phyloP scores from a whole-genome alignment of 2,797 vertebrate genomes.

The Sebastolobus alascanus region DNA sequence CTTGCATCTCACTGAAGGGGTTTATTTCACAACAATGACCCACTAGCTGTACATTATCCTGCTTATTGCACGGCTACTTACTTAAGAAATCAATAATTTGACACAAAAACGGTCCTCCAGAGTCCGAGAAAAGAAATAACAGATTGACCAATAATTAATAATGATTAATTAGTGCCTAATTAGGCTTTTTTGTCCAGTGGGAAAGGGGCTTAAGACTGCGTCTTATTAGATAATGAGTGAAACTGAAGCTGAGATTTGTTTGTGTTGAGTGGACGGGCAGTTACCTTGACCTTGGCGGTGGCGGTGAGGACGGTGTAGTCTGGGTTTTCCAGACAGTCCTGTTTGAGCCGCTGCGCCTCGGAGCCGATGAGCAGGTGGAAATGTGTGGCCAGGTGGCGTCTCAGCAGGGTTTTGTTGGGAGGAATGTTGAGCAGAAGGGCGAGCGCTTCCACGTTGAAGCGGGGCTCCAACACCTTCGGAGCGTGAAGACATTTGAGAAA shows the following conservation, averaged over 20 bases:
- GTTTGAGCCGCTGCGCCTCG: slow-evolving; percentile 92
- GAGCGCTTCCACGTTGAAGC: slow-evolving; percentile 97
- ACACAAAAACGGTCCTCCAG: too few relatives aligned
- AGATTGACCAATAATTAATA: too few relatives aligned
- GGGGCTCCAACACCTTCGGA: slow-evolving; percentile 93
- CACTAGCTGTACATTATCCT: too few relatives aligned
- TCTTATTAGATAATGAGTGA: not conserved
- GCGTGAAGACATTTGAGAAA: not conserved
- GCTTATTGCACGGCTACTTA: too few relatives aligned
- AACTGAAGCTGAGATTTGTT: not conserved
- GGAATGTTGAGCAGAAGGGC: slow-evolving; percentile 97
- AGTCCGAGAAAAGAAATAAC: too few relatives aligned
- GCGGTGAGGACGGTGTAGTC: slow-evolving; percentile 93
- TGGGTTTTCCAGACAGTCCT: slow-evolving; percentile 92
- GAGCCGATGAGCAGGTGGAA: slow-evolving; percentile 95
- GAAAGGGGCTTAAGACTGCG: not conserved
- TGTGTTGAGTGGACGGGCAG: not conserved
- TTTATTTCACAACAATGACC: too few relatives aligned
- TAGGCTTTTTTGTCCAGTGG: not conserved
- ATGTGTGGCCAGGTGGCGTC: slow-evolving; percentile 95
- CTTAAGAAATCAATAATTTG: too few relatives aligned
- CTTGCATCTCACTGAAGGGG: too few relatives aligned
- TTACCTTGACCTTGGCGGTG: slow-evolving; percentile 95
- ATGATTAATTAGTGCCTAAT: too few relatives aligned
- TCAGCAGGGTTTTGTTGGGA: slow-evolving; percentile 93